Evolutionary conservation across 2,888 invertebrate genomes (phyloP).

Genomic region (Trissoscelio sp.): DNA sequence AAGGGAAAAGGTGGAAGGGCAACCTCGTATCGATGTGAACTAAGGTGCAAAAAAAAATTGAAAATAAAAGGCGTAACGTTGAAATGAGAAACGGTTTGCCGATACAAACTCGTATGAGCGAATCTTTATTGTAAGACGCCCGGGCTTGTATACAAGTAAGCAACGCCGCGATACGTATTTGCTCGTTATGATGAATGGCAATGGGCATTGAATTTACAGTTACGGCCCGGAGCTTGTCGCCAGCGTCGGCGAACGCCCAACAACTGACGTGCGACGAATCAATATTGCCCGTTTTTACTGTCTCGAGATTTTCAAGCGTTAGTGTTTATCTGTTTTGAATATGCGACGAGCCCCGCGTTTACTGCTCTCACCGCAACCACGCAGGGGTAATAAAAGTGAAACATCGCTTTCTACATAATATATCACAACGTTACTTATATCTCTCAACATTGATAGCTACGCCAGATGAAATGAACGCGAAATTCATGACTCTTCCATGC

Average conservation of each 20-base stretch:
- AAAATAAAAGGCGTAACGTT: slow-evolving; percentile 12
- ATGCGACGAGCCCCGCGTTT: slow-evolving; percentile 8
- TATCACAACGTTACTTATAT: slow-evolving; percentile 32
- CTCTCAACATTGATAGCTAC: slow-evolving; percentile 1
- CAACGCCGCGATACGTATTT: slow-evolving; percentile 18
- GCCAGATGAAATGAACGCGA: slow-evolving; percentile 23
- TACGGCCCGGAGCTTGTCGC: slow-evolving; percentile 21
- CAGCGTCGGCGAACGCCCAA: not conserved
- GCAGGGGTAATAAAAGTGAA: slow-evolving; percentile 32
- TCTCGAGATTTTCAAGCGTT: slow-evolving; percentile 33
- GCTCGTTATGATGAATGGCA: slow-evolving; percentile 33
- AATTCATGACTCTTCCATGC: slow-evolving; percentile 37
- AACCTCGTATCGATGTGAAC: too few relatives aligned
- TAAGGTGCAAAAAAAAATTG: not conserved
- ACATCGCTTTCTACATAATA: slow-evolving; percentile 27
- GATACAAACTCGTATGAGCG: slow-evolving; percentile 4
- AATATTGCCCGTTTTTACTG: slow-evolving; percentile 26
- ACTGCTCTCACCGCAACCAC: not conserved
- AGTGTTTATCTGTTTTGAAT: slow-evolving; percentile 39
- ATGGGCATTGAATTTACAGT: slow-evolving; percentile 45
- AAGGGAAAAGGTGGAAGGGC: too few relatives aligned
- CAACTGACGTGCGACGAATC: slow-evolving; percentile 21
- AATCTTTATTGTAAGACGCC: slow-evolving; percentile 24
- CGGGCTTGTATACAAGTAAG: not conserved
- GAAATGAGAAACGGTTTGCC: slow-evolving; percentile 23